Base-by-base conservation (phyloP, 2,113 vertebrate genomes). In the Dicrurus megarhynchus region DNA sequence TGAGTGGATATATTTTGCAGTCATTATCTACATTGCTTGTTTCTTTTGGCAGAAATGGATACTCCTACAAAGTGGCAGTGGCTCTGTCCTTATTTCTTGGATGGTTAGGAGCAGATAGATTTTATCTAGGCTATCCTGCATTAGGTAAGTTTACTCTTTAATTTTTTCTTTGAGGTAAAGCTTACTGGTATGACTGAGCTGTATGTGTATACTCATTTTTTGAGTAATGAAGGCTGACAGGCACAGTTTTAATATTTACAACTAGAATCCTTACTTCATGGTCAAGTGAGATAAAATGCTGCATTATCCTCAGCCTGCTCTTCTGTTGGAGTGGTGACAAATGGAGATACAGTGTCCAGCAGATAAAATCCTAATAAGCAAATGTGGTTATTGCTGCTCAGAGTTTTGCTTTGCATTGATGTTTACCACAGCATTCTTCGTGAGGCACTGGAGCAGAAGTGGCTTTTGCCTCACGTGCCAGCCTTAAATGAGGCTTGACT, bases 81-180 rank as follows among this genome's bases (percentile, higher is more conserved):
- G 99, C 99, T 18, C 94, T 99, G 50, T 99, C 99, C 59, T 98
- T 99, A 64, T 99, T 99, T 95, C 98, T 99, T 93, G 99, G 99
- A 93, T 99, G 99, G 99, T 63, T 99, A 81, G 99, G 99, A 95
- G 99, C 99, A 33, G 99, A 99, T 95, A 98, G 99, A 91, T 99
- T 99, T 98, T 99, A 99, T 97, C 97, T 99, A 83, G 99, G 99
- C 53, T 99, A 99, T 77, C 99, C 99, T 84, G 99, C 99, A 67
- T 97, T 99, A 80, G 99, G 99, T 99, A 97, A 98, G 98, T 97
- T 87, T 68, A 28, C 93, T 79, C 94, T 56, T 92, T 59, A 2
- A 1, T 44, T 78, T 87, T 95, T 56, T 4, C 7, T 89, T 90
- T 77, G 67, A 70, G 41, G 23, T 49, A 49, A 63, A 70, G 53